Conservation (phyloP, 2,888 invertebrate species). For the Psylliodes chrysocephalus region DNA sequence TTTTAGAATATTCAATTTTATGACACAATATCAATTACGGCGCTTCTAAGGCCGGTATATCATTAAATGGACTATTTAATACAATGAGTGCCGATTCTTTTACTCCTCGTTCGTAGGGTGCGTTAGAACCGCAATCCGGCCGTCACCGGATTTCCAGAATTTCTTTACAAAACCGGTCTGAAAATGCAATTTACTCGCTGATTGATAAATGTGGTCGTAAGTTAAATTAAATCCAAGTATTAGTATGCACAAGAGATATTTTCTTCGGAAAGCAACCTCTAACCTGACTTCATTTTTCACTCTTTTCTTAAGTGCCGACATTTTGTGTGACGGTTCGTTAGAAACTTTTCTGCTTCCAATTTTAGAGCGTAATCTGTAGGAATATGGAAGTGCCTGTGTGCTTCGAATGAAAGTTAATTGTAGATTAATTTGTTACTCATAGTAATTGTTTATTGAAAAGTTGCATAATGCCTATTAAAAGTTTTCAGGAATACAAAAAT, state of each 20-base stretch:
- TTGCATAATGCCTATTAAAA: too few relatives aligned
- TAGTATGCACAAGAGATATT: conserved; percentile 29
- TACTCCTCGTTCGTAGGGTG: neutral
- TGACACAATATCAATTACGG: too few relatives aligned
- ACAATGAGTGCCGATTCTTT: neutral
- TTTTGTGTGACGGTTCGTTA: conserved; percentile 20
- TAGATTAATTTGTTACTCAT: too few relatives aligned
- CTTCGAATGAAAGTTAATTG: neutral
- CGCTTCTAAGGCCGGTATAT: too few relatives aligned
- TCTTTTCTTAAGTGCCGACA: conserved; percentile 18
- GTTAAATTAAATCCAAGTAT: conserved; percentile 34
- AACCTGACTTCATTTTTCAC: conserved; percentile 26
- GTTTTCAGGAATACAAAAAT: too few relatives aligned
- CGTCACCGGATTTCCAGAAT: neutral
- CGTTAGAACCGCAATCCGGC: neutral
- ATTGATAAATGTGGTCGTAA: conserved; percentile 34
- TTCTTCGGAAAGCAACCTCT: conserved; percentile 28
- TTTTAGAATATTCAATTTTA: too few relatives aligned
- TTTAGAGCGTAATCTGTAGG: neutral
- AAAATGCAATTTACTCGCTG: conserved; percentile 25
- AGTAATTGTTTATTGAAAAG: too few relatives aligned
- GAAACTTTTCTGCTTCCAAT: conserved; percentile 15
- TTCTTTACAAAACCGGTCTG: conserved; percentile 12
- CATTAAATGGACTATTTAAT: neutral
- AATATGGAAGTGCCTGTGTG: neutral